Evolutionary conservation across 1,140 invertebrate species (phyloP), one percentile per base, ranked within the genome.

Genomic region (Drosophila sproati): DNA sequence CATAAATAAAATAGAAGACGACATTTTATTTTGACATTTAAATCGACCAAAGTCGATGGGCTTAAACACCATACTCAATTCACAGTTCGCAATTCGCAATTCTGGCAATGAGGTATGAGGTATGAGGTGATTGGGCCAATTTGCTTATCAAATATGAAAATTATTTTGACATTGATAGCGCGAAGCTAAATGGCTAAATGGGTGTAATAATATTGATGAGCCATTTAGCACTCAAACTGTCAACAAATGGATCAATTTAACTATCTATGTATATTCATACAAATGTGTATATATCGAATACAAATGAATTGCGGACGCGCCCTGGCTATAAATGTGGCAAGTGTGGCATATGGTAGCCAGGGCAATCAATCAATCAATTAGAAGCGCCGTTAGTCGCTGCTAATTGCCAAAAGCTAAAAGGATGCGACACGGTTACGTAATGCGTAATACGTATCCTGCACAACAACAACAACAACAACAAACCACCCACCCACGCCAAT

Each of bases 351-450:
- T 50, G 28, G 45, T 50, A 28, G 6, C 57, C 52, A 28, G 35
- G 6, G 56, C 66, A 70, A 52, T 57, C 80, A 78, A 82, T 85
- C 80, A 83, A 85, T 83, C 80, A 83, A 83, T 83, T 85, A 85
- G 43, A 50, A 51, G 29, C 35, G 72, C 28, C 50, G 31, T 70
- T 69, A 69, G 71, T 34, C 4, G 8, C 29, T 37, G 63, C 77
- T 85, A 83, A 85, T 83, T 83, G 80, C 57, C 28, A 32, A 43
- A 43, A 43, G 20, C 66, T 55, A 62, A 75, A 74, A 70, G 66
- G 67, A 75, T 70, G 59, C 7, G 45, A 37, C 55, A 39, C 35
- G 29, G 28, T 31, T 48, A 34, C 31, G 20, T 20, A 20, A 20
- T 20, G 1, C 20, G 20, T 20, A 20, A n/a, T 34, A 43, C 29